Percentiles rank a stretch among this genome's conserved stretches.
These are phyloP conservation scores for Moxostoma hubbsi DNA, from an alignment of 2,797 vertebrate species.

Conservation along the genomic window DNA sequence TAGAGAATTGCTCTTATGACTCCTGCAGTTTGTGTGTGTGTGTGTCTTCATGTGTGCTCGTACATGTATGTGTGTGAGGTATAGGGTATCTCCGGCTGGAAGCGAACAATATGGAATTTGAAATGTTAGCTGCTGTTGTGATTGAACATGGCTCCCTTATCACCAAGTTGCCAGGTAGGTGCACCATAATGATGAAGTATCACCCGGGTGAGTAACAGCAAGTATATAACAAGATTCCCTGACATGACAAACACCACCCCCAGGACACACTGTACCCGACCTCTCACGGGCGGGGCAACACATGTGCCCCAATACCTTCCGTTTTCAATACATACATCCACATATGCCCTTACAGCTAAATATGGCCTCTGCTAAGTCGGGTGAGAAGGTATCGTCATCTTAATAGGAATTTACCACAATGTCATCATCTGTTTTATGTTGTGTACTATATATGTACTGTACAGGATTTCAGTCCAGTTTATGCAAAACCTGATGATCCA, in stretches of 20 bases:
- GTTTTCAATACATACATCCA: conserved; percentile 26
- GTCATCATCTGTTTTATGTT: conserved; percentile 26
- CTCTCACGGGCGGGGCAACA: conserved; percentile 48
- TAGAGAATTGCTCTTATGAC: conserved; percentile 38
- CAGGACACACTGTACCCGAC: conserved; percentile 68
- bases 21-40: conserved; percentile 34
- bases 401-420: conserved; percentile 30
- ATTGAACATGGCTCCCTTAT: conserved; percentile 84
- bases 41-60: conserved; percentile 36
- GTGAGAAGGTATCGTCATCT: conserved; percentile 25
- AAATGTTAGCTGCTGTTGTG: conserved; percentile 81
- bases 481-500: too few relatives aligned
- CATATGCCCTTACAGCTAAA: conserved; percentile 28
- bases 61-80: conserved; percentile 36
- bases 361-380: conserved; percentile 24
- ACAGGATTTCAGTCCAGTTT: too few relatives aligned
- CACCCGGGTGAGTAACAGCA: conserved; percentile 74
- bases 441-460: conserved; percentile 8
- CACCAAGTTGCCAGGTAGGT: conserved; percentile 82
- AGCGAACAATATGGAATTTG: conserved; percentile 83
- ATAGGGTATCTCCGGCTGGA: conserved; percentile 71
- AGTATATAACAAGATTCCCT: conserved; percentile 83
- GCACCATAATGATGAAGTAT: conserved; percentile 84
- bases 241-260: conserved; percentile 81
- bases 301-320: conserved; percentile 20